These are phyloP conservation scores for Colistium nudipinnis DNA, from an alignment of 2,113 vertebrate species.

Conservation along the genomic window DNA sequence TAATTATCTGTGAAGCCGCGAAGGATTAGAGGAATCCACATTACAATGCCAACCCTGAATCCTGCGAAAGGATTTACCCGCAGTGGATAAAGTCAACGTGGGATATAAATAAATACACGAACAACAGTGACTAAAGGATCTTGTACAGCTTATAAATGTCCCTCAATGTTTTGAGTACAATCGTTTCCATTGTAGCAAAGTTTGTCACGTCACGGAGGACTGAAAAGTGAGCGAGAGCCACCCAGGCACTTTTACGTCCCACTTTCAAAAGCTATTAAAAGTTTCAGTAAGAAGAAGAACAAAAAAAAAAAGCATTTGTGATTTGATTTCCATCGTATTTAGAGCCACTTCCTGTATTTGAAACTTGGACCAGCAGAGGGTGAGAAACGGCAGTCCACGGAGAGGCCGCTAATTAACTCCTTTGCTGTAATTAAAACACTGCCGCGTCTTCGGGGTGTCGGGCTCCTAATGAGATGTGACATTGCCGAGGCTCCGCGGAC, in stretches of 20 bases:
- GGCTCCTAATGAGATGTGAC: constrained; percentile 89
- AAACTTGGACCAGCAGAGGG: constrained; percentile 38
- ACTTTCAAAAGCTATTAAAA: constrained; percentile 29
- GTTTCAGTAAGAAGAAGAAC: too few species aligned
- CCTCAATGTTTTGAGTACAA: background rate
- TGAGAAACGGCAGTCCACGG: constrained; percentile 57
- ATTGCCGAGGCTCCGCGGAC: constrained; percentile 80
- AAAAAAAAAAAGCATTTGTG: constrained; percentile 8
- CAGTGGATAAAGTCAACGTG: background rate
- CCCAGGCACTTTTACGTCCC: background rate
- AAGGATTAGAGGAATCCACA: constrained; percentile 67
- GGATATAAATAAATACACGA: background rate
- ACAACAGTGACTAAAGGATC: background rate
- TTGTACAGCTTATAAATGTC: background rate
- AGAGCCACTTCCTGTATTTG: constrained; percentile 25
- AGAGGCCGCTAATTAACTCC: constrained; percentile 87
- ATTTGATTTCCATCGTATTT: constrained; percentile 6
- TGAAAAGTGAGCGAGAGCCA: background rate
- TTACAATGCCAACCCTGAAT: constrained; percentile 41
- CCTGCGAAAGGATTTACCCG: too few species aligned
- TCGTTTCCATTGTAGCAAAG: background rate
- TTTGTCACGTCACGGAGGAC: background rate
- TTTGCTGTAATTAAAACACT: constrained; percentile 90
- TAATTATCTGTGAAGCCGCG: constrained; percentile 70
- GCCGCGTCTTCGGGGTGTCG: constrained; percentile 78